Conservation (phyloP, 2,113 vertebrate genomes). For the Thomomys bottae region DNA sequence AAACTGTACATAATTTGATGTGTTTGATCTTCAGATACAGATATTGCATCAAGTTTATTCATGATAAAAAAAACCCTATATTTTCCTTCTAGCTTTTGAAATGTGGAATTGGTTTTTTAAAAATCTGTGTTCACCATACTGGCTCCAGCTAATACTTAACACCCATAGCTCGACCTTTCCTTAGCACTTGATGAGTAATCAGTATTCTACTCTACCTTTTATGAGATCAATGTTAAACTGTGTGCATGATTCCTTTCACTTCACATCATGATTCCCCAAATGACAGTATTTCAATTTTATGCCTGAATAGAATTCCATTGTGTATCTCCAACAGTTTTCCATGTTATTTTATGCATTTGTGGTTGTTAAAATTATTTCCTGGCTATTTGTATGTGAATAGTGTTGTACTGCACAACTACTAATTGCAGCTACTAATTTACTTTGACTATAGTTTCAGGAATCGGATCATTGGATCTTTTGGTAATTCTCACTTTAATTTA, state of each 20-base stretch:
- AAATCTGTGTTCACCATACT: not conserved
- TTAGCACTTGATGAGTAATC: not conserved
- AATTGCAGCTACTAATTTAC: not conserved
- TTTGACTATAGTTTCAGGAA: not conserved
- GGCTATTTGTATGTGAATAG: not conserved
- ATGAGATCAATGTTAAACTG: not conserved
- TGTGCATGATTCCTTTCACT: not conserved
- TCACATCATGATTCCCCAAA: not conserved
- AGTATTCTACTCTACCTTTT: not conserved
- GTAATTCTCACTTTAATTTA: not conserved
- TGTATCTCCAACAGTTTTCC: not conserved
- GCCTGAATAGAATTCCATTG: not conserved
- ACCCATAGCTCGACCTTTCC: not conserved
- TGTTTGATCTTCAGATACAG: not conserved
- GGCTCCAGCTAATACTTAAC: too few species aligned
- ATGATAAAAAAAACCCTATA: not conserved
- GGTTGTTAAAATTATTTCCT: too few species aligned
- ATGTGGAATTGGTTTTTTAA: not conserved
- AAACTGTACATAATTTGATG: not conserved
- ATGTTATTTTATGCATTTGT: not conserved
- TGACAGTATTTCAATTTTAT: not conserved
- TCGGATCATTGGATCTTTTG: fast-evolving
- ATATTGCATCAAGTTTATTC: not conserved
- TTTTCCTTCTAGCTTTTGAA: not conserved
- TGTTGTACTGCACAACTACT: not conserved